phyloP scores from a whole-genome alignment of 1,140 invertebrate genomes.

The Anastatus disparis region DNA sequence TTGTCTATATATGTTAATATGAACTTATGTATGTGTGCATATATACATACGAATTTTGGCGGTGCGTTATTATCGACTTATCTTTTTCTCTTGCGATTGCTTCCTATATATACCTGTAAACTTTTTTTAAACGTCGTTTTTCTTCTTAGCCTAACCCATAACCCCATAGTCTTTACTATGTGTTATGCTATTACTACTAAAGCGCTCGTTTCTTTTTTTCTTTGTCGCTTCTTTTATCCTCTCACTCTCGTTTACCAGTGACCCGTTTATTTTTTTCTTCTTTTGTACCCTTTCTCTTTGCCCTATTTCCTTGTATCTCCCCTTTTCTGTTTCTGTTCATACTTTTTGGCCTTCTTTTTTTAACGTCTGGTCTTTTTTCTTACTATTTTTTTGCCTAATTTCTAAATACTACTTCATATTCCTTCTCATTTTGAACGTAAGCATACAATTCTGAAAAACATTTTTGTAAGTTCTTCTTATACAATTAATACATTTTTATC shows the following conservation, averaged over 20 bases:
- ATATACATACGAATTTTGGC: background rate
- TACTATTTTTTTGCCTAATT: too few species aligned
- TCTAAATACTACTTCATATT: too few species aligned
- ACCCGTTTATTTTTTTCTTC: background rate
- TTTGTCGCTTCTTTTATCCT: conserved; percentile 8
- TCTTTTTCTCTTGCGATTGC: background rate
- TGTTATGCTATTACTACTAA: background rate
- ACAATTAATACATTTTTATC: too few species aligned
- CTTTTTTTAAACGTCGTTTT: too few species aligned
- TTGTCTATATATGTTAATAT: too few species aligned
- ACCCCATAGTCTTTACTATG: too few species aligned
- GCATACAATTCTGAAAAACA: too few species aligned
- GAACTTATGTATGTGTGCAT: too few species aligned
- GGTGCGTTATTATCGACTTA: background rate
- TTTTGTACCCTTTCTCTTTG: background rate
- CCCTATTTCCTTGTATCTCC: background rate
- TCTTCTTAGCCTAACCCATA: too few species aligned
- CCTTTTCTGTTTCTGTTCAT: background rate
- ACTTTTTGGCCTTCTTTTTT: background rate
- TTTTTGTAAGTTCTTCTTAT: too few species aligned
- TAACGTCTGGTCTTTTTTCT: background rate
- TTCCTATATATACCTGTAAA: background rate
- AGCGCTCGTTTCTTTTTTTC: background rate
- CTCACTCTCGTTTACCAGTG: background rate
- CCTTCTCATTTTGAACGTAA: too few species aligned